Base-by-base conservation (phyloP, 2,888 invertebrate genomes). In the Perizoma flavofasciatum region DNA sequence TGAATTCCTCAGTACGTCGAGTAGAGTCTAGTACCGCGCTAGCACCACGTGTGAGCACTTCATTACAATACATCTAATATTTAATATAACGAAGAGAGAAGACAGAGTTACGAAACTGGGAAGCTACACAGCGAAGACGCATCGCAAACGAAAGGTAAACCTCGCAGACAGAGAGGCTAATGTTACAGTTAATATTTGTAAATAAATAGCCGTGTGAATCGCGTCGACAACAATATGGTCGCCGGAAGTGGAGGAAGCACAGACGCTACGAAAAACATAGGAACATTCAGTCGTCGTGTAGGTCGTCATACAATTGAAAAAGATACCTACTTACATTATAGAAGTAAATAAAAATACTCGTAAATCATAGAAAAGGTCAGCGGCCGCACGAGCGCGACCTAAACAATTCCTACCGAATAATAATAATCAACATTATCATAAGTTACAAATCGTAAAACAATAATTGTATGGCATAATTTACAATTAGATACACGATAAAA, bases 401-500 rank as follows among this genome's bases (percentile, higher is more conserved):
- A 70, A 49, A 47, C 70, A 74, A 70, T 67, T 58, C 78, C 77
- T 75, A 72, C 69, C 72, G 69, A 67, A 72, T 70, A 68, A 73
- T 72, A 70, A 75, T 73, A 81, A 79, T 82, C 80, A 82, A 84
- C 83, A 82, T 82, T 73, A 79, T 82, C 22, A 22, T 78, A 81
- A 82, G 79, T 83, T 86, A 85, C 81, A 81, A 75, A 79, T 83
- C 76, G 85, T 86, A 86, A 85, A 86, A 85, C 82, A 82, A 84
- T 82, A 72, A 75, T 75, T 59, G 62, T 88, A 88, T 88, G 88
- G 88, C 88, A 85, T 88, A 86, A 83, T 82, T 84, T 83, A 85
- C 78, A 82, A 22, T 67, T 51, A 75, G 68, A 71, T 71, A 71
- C 54, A 62, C 54, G 51, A 58, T 62, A 76, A 80, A 81, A 82